Evolutionary conservation across 1,140 invertebrate species (phyloP), one percentile per base, ranked within the genome.

Genomic region (Asobara japonica): DNA sequence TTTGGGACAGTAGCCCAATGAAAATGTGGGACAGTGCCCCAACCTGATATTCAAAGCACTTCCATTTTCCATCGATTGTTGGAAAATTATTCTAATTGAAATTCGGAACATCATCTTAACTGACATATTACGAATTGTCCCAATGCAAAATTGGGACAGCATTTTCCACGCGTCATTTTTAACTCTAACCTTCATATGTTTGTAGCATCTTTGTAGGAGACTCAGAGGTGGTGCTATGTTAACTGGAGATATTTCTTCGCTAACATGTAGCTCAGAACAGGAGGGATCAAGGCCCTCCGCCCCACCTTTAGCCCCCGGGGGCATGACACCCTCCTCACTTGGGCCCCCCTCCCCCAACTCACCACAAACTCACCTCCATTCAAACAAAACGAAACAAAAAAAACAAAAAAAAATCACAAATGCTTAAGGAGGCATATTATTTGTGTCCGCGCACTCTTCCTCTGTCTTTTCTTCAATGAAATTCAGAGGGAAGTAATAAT

Each of bases 181-280:
- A 18, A 56, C 16, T 27, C 82, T 83, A 79, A 88, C 86, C 86
- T 88, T 88, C 78, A 88, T 80, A 71, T 88, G 82, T 73, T 82
- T 82, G 81, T 87, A 87, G 79, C 85, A 88, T 78, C 84, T 82
- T 67, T 87, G 86, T 65, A 76, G 68, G 67, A 85, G 81, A 71
- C 81, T 84, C 60, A 82, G 78, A 62, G 82, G 77, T 41, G 83
- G 78, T 61, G 74, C 73, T 71, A 84, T 77, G 71, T 82, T 81
- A 68, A 76, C 77, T 68, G 78, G 75, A 61, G 78, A 76, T 70
- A 77, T 83, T 72, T 84, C 83, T 73, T 84, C 79, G 68, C 71
- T 80, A 69, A 80, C 79, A 71, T 83, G 84, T 72, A 82, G 77
- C 22, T 86, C 84, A 38, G 86, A 85, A 80, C 81, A 84, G 60